Conservation (phyloP, 53 echinoderm and acorn worm species). For the Patiria pectinifera region DNA sequence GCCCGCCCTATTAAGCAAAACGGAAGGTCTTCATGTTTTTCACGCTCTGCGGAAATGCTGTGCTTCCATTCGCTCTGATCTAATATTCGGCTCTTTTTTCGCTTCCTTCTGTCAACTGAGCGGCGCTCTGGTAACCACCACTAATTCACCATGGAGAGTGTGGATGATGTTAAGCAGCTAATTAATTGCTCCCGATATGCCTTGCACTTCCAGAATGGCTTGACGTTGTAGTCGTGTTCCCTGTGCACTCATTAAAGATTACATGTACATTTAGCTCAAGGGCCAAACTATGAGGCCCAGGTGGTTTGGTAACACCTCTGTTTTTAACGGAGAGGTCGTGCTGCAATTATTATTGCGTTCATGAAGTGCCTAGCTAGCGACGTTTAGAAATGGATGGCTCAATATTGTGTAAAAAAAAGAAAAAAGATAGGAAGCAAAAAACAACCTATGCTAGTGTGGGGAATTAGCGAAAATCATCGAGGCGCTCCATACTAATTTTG, state of each 20-base stretch:
- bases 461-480: too few species aligned
- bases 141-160: not conserved
- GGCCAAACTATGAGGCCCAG: not conserved
- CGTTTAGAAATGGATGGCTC: not conserved
- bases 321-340: not conserved
- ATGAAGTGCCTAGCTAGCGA: not conserved
- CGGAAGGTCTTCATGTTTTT: slow-evolving; percentile 51
- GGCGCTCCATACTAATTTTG: too few species aligned
- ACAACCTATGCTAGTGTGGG: too few species aligned
- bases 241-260: not conserved
- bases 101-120: not conserved
- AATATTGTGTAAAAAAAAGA: not conserved
- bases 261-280: not conserved
- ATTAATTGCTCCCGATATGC: not conserved
- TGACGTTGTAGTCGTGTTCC: not conserved
- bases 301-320: not conserved
- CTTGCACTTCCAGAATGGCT: not conserved
- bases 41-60: slow-evolving; percentile 52
- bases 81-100: slow-evolving; percentile 7
- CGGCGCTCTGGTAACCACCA: not conserved
- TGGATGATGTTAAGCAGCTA: not conserved
- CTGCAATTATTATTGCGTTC: not conserved
- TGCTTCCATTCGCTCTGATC: slow-evolving; percentile 52
- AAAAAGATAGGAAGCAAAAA: too few species aligned
- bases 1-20: slow-evolving; percentile 28